Evolutionary conservation across 2,888 invertebrate genomes (phyloP), one percentile per base, ranked within the genome.

Genomic region (Dicroscelio sp.): DNA sequence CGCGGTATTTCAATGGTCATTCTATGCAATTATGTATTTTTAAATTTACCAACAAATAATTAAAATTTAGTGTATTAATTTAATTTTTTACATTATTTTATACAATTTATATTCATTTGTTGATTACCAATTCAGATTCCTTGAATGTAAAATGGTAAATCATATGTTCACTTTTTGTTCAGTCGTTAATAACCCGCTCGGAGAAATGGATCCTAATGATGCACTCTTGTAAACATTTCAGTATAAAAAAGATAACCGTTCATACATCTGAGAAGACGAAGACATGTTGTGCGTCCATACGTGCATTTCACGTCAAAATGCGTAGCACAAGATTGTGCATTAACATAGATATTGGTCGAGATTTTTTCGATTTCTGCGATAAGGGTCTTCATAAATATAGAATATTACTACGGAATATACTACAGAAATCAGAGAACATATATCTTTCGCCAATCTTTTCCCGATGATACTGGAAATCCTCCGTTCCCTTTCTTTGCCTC

Each of bases 301-400:
- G 60, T 86, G 86, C 76, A 86, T 55, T 85, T 76, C 67, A 60
- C 31, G 58, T 85, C 35, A n/a, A 86, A 78, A 79, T 79, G 71
- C 63, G 79, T 79, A 48, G 48, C 69, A 35, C 52, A 63, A 60
- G 48, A 79, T 79, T 60, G 73, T 73, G 33, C 73, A 86, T 86
- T 86, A 86, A 79, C 86, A 86, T 86, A 86, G 73, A 86, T 86
- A 86, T 86, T 86, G 80, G 86, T 27, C 48, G 80, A 73, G 73
- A 60, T 86, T 86, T 86, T 80, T 73, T 86, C 73, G 79, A 73
- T 80, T 86, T 80, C 73, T 55, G 63, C 30, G 63, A 27, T 86
- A 86, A 86, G 86, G 80, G 80, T 73, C 86, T 86, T 73, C 86
- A 86, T 86, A 86, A 86, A 86, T 80, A 86, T 80, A 86, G 43